A percentile compares a stretch with the other conserved stretches of the same genome.
Conservation (phyloP, 2,113 vertebrate species). For the Litocranius walleri region DNA sequence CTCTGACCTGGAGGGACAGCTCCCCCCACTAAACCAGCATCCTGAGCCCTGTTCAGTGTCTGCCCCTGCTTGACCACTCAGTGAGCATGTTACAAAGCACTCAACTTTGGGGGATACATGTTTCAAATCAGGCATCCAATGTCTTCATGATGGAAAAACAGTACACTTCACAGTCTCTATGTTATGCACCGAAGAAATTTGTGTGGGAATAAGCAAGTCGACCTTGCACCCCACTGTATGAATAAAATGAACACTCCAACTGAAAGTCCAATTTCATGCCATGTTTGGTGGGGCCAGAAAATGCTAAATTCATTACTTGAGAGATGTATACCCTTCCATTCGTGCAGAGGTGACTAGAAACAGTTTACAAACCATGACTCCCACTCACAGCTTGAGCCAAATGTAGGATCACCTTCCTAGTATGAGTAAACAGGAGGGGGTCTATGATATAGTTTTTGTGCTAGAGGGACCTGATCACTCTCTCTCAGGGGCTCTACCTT, state of each 20-base stretch:
- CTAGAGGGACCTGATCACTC: background rate
- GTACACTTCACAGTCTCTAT: background rate
- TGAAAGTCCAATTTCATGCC: background rate
- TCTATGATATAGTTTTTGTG: background rate
- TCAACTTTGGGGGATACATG: background rate
- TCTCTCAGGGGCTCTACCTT: background rate
- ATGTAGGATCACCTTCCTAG: background rate
- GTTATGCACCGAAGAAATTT: background rate
- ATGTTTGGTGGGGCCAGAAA: background rate
- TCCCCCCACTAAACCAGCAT: background rate
- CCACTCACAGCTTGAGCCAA: background rate
- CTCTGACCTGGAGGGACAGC: background rate
- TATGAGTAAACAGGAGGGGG: background rate
- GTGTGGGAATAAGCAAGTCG: background rate
- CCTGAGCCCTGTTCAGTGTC: accelerated
- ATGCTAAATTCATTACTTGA: background rate
- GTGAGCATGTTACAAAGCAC: background rate
- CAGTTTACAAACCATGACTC: background rate
- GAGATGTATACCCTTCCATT: background rate
- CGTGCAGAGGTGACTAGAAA: background rate
- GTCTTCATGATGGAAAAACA: background rate
- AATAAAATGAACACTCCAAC: background rate
- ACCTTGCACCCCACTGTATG: background rate
- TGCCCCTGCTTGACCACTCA: background rate
- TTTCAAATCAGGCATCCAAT: background rate